Evolutionary conservation across 2,113 vertebrate genomes (phyloP).

Genomic region (Macaca nemestrina): DNA sequence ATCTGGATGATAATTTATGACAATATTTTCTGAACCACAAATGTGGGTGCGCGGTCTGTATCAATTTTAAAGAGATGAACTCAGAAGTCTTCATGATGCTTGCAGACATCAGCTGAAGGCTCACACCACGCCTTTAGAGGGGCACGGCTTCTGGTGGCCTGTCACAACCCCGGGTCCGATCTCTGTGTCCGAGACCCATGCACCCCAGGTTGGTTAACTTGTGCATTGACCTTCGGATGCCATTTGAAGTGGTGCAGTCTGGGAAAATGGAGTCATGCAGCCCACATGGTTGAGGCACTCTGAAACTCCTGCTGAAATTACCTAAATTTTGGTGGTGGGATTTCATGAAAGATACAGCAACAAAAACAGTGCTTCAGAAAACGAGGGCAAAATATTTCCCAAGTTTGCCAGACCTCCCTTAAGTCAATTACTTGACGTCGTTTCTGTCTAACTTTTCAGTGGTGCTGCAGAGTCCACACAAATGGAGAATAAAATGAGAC

Average conservation of each 20-base stretch:
- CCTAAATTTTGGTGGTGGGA: background rate
- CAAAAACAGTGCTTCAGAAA: background rate
- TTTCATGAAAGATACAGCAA: background rate
- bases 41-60: accelerated
- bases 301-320: background rate
- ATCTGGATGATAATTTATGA: background rate
- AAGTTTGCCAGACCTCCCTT: background rate
- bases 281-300: background rate
- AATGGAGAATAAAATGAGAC: constrained; percentile 61
- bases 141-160: no score
- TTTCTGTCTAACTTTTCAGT: background rate
- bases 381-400: no score
- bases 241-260: accelerated
- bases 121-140: accelerated
- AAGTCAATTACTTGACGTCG: background rate
- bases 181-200: background rate
- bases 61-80: background rate
- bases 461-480: constrained; percentile 3
- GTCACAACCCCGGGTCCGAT: accelerated
- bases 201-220: accelerated
- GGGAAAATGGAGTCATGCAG: background rate
- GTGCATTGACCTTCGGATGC: accelerated
- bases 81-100: background rate
- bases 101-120: accelerated
- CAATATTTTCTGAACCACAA: background rate